Conservation (phyloP, 1,140 invertebrate species). For the Solenopsis fugax region DNA sequence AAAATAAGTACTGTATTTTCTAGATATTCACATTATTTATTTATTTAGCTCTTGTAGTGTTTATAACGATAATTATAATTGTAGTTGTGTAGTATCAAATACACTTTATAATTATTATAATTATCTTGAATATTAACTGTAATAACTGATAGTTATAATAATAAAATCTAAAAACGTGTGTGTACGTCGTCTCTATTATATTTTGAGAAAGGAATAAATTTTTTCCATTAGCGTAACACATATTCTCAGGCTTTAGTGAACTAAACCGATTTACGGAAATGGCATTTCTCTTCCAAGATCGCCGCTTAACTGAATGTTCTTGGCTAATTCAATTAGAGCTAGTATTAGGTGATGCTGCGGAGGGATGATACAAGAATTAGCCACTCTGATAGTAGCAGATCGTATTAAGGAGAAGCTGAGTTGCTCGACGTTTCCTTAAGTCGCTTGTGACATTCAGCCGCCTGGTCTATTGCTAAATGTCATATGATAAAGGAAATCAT, state of each 20-base stretch:
- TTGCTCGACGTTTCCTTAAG: conserved; percentile 66
- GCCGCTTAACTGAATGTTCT: conserved; percentile 65
- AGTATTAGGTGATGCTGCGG: conserved; percentile 67
- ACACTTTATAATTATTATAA: neutral
- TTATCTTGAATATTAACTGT: neutral
- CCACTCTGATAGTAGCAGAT: conserved; percentile 39
- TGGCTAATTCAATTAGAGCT: conserved; percentile 74
- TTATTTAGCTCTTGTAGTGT: neutral
- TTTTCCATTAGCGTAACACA: neutral
- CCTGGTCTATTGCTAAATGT: conserved; percentile 14
- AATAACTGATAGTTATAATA: neutral
- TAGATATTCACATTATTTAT: no score
- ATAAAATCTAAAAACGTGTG: neutral
- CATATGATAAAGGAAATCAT: conserved; percentile 24
- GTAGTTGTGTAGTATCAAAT: neutral
- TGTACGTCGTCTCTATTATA: neutral
- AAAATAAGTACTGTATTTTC: no score
- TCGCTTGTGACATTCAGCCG: neutral
- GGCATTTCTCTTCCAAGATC: conserved; percentile 50
- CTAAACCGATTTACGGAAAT: conserved; percentile 70
- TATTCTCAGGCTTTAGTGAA: conserved; percentile 31
- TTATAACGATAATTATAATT: neutral
- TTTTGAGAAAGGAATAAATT: neutral
- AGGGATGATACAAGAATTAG: conserved; percentile 76
- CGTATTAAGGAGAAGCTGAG: conserved; percentile 47